Base-by-base conservation (phyloP, 2,797 vertebrate genomes). In the Sebastes hubbsi region DNA sequence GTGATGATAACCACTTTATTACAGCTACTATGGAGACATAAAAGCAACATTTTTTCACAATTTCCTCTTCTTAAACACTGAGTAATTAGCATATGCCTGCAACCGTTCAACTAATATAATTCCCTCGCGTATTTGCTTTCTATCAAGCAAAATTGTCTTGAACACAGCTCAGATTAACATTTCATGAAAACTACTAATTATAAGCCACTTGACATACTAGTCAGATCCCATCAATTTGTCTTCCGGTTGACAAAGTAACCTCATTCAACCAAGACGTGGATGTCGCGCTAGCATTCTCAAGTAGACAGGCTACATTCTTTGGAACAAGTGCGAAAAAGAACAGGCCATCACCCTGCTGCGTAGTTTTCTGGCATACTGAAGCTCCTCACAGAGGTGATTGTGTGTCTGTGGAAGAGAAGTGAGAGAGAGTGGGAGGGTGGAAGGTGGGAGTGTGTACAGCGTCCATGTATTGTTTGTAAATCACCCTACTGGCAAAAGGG, bases 401-500 rank as follows among this genome's bases (percentile, higher is more conserved):
- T 90, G 87, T 89, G 82, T 90, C 80, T 91, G 88, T 86, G 79
- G 85, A 87, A 76, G 80, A 89, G 82, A 90, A 91, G 89, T 85
- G 88, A 89, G 88, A 89, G 91, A 85, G 88, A 90, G 92, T 91
- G 89, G 91, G 93, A 93, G 91, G 89, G 89, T 93, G 89, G 88
- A 94, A 90, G 88, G 93, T 93, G 90, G 91, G 91, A 88, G 90
- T 90, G 91, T 87, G 92, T 92, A 85, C 88, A 89, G 87, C 82
- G 75, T 91, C 88, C 88, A 92, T 93, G 92, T 88, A 94, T 95
- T 94, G 94, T 94, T 94, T 93, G 95, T 93, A 95, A 94, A 95
- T 95, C 94, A 89, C 92, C 91, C 91, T 84, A 91, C 89, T 93
- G 94, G 94, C 91, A 88, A 92, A 92, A 93, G 91, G 92, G 92